A percentile compares a stretch with the other conserved stretches of the same genome.
Evolutionary conservation across 2,888 invertebrate genomes (phyloP).

Genomic region (Hydrotaea cyrtoneurina): DNA sequence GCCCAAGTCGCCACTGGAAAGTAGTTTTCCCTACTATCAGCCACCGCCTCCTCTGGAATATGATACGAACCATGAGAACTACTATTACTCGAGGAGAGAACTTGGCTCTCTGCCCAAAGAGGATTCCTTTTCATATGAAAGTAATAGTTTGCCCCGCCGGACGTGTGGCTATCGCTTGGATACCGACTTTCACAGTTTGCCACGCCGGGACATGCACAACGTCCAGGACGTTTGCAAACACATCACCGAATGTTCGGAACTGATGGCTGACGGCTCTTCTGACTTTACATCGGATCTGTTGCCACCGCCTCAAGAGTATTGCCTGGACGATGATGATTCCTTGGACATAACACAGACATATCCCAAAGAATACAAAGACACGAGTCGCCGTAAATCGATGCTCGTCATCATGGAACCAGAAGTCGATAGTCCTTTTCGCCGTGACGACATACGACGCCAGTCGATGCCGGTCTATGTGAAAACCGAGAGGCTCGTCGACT

Average conservation of each 20-base stretch:
- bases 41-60: conserved; percentile 77
- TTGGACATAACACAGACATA: conserved; percentile 67
- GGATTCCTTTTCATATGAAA: conserved; percentile 77
- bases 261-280: conserved; percentile 73
- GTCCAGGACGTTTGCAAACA: conserved; percentile 78
- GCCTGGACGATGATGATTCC: conserved; percentile 73
- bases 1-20: conserved; percentile 83
- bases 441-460: conserved; percentile 76
- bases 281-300: conserved; percentile 75
- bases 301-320: conserved; percentile 75
- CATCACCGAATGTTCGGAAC: conserved; percentile 79
- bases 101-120: conserved; percentile 51
- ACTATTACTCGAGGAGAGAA: conserved; percentile 47
- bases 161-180: conserved; percentile 78
- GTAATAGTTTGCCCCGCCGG: conserved; percentile 79
- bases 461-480: conserved; percentile 77
- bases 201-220: conserved; percentile 76
- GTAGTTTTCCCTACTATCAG: conserved; percentile 77
- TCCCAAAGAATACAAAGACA: conserved; percentile 63
- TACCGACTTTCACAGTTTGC: conserved; percentile 79
- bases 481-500: conserved; percentile 75
- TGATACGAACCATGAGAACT: conserved; percentile 63
- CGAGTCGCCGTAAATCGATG: conserved; percentile 75
- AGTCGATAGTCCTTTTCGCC: conserved; percentile 71
- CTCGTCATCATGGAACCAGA: conserved; percentile 66